Evolutionary conservation across 2,113 vertebrate genomes (phyloP).

Genomic region (Leptocoma aspasia): DNA sequence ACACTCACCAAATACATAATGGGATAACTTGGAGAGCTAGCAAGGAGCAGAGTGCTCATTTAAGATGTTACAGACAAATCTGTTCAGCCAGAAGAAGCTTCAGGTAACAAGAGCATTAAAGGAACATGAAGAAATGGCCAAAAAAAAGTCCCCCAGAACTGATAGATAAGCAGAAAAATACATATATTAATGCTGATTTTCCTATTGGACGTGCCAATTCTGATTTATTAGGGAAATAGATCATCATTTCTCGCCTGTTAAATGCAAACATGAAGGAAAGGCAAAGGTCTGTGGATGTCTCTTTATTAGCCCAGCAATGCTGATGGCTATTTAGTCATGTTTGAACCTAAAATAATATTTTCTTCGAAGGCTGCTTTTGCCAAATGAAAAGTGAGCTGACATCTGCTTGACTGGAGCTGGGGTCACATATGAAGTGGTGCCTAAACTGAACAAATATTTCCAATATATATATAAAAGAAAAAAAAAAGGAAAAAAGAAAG

Average conservation of each 20-base stretch:
- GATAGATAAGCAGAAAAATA: background rate
- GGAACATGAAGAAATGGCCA: background rate
- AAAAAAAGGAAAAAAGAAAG: background rate
- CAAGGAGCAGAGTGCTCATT: background rate
- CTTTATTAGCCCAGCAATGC: background rate
- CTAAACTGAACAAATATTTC: constrained; percentile 69
- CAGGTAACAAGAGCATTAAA: background rate
- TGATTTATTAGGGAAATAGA: background rate
- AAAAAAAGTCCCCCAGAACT: background rate
- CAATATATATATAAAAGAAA: background rate
- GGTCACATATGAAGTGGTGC: constrained; percentile 35
- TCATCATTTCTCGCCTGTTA: background rate
- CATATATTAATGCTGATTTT: background rate
- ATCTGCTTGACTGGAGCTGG: constrained; percentile 51
- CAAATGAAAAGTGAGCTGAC: constrained; percentile 42
- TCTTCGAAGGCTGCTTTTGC: constrained; percentile 17
- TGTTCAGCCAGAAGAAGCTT: background rate
- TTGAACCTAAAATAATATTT: constrained; percentile 60
- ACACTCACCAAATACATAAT: background rate
- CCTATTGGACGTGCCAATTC: background rate
- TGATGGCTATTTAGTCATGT: constrained; percentile 33
- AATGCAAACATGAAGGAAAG: background rate
- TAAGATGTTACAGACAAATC: background rate
- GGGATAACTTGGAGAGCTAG: background rate
- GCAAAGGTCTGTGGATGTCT: background rate